Conservation (phyloP, 2,797 vertebrate genomes). For the Chiloscyllium punctatum region DNA sequence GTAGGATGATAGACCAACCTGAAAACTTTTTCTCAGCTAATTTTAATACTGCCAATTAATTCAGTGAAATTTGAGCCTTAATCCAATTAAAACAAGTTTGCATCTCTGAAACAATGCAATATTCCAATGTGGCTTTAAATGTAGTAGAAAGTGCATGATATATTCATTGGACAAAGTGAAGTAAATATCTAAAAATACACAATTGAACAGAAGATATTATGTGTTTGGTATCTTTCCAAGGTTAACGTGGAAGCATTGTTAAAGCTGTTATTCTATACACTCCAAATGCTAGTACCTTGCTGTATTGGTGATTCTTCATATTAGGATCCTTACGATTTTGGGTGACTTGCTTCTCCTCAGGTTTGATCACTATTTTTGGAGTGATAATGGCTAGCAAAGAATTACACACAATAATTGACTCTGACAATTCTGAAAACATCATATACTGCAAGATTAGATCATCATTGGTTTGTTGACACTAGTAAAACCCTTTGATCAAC, state of each 20-base stretch:
- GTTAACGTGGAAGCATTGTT: neutral
- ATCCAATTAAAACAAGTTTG: slow-evolving; percentile 4
- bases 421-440: neutral
- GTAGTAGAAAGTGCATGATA: neutral
- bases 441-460: neutral
- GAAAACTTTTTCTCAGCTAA: neutral
- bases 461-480: neutral
- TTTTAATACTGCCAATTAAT: neutral
- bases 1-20: neutral
- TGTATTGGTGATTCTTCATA: neutral
- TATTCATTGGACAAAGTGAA: neutral
- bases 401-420: neutral
- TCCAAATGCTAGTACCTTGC: neutral
- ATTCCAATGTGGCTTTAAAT: neutral
- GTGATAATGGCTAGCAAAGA: neutral
- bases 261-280: neutral
- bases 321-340: too few species aligned
- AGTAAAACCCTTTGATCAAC: neutral
- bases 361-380: neutral
- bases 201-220: neutral
- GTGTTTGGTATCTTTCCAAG: neutral
- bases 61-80: neutral
- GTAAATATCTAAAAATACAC: neutral
- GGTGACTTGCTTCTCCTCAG: too few species aligned
- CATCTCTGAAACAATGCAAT: neutral